A percentile compares a stretch with the other conserved stretches of the same genome.
Evolutionary conservation across 2,888 invertebrate genomes (phyloP).

Genomic region (Zonitis immaculata): DNA sequence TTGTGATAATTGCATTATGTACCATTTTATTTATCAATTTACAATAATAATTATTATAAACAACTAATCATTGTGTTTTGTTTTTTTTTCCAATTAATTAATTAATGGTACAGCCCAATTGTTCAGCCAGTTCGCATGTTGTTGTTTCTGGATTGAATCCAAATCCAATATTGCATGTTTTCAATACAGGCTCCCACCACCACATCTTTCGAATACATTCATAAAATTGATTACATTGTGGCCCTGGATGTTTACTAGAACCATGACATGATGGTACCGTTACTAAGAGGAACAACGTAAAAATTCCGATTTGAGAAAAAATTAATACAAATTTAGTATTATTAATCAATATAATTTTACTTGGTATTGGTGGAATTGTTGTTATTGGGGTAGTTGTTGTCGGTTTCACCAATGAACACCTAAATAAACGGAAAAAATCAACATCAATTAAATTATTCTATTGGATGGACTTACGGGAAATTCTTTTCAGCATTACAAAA

Average conservation of each 20-base stretch:
- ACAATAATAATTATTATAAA: too few relatives aligned
- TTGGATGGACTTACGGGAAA: background rate
- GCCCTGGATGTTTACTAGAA: background rate
- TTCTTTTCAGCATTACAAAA: background rate
- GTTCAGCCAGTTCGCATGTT: background rate
- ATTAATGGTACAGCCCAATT: too few relatives aligned
- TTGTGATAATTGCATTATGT: too few relatives aligned
- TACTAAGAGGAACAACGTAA: background rate
- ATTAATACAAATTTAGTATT: background rate
- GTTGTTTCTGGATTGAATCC: slow-evolving; percentile 1
- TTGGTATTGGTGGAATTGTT: background rate
- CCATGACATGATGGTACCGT: background rate
- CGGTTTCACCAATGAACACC: background rate
- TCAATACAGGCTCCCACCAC: slow-evolving; percentile 9
- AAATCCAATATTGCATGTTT: slow-evolving; percentile 7
- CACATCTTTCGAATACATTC: slow-evolving; percentile 7
- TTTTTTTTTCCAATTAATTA: too few relatives aligned
- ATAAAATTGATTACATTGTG: slow-evolving; percentile 9
- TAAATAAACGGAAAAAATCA: background rate
- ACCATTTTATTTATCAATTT: too few relatives aligned
- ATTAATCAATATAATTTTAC: background rate
- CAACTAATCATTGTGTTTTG: too few relatives aligned
- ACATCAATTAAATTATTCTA: background rate
- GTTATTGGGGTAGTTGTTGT: background rate
- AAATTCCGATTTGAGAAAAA: too few relatives aligned